Evolutionary conservation across 2,888 invertebrate genomes (phyloP).

Genomic region (Heteromurus nitidus): DNA sequence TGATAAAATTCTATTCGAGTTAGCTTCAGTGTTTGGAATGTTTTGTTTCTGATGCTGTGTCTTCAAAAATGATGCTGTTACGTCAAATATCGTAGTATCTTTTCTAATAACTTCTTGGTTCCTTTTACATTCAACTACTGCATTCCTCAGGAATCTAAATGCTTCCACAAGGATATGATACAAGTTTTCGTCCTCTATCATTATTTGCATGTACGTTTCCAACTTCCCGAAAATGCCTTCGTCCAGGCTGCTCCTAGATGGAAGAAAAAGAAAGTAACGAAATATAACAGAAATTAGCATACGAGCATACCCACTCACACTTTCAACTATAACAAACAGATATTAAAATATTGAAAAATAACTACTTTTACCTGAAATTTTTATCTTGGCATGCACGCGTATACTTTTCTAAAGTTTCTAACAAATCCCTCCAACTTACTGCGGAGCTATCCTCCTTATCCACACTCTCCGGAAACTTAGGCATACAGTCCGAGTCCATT

Average conservation of each 20-base stretch:
- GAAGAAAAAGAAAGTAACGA: too few species aligned
- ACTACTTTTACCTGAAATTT: slow-evolving; percentile 10
- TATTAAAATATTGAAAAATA: neutral
- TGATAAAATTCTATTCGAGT: neutral
- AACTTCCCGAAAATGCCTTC: neutral
- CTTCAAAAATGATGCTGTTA: slow-evolving; percentile 9
- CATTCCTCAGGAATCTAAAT: slow-evolving; percentile 60
- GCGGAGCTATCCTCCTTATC: too few species aligned
- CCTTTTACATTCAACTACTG: slow-evolving; percentile 33
- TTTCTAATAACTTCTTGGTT: slow-evolving; percentile 60
- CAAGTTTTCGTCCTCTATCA: neutral
- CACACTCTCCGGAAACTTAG: too few species aligned
- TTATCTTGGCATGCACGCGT: slow-evolving; percentile 14
- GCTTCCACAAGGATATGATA: slow-evolving; percentile 14
- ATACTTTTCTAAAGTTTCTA: neutral
- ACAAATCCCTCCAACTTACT: neutral
- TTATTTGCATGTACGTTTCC: neutral
- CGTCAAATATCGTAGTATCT: neutral
- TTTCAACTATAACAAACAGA: neutral
- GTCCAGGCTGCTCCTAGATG: slow-evolving; percentile 5
- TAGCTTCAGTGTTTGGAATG: neutral
- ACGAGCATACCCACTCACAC: too few species aligned
- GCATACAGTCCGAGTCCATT: too few species aligned
- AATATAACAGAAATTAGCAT: too few species aligned
- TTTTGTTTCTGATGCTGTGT: neutral